phyloP scores from a whole-genome alignment of 2,888 invertebrate species.

The Trisateles emortualis region DNA sequence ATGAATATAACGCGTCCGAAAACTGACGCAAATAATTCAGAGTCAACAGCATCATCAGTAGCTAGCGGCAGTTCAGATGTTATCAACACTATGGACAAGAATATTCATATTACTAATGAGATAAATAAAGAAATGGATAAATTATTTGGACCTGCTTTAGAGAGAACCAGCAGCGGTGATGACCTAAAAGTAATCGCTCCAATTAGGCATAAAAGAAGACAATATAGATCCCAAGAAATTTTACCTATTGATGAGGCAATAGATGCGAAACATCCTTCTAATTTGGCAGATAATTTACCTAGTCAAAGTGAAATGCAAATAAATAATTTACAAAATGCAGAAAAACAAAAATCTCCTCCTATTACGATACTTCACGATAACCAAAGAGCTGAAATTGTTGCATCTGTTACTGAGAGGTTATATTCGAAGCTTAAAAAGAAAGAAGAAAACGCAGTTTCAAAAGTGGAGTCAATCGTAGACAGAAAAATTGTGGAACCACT shows the following conservation, averaged over 20 bases:
- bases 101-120: conserved; percentile 64
- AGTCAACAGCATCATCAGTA: conserved; percentile 67
- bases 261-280: conserved; percentile 38
- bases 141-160: conserved; percentile 73
- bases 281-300: conserved; percentile 49
- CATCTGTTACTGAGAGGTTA: conserved; percentile 90
- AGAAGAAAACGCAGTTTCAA: conserved; percentile 76
- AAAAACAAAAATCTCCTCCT: conserved; percentile 57
- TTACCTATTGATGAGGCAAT: conserved; percentile 62
- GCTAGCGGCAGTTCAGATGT: conserved; percentile 74
- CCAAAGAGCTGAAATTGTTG: conserved; percentile 90
- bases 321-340: conserved; percentile 47
- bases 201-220: conserved; percentile 72
- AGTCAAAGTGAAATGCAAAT: conserved; percentile 58
- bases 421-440: conserved; percentile 87
- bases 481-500: conserved; percentile 77
- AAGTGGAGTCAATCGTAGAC: conserved; percentile 75
- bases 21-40: conserved; percentile 62
- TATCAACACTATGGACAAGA: conserved; percentile 65
- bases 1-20: conserved; percentile 67
- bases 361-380: conserved; percentile 73
- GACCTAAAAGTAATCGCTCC: conserved; percentile 76
- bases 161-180: conserved; percentile 78
- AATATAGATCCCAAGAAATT: conserved; percentile 82
- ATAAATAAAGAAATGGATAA: conserved; percentile 78